These are phyloP conservation scores for Myzus persicae DNA, from an alignment of 1,140 invertebrate species.

Conservation along the genomic window DNA sequence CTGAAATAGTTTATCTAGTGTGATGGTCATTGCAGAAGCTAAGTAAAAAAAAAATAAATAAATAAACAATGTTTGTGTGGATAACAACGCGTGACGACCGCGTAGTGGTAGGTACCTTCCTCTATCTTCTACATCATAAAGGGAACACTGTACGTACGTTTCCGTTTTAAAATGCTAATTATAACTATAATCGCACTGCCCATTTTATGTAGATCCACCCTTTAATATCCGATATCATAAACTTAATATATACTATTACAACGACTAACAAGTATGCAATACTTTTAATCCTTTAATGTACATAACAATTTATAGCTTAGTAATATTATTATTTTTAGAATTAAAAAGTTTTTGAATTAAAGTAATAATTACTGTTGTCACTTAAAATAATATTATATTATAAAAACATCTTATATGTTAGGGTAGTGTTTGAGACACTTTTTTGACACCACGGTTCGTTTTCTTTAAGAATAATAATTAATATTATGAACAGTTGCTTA, in stretches of 20 bases:
- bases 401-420: not conserved
- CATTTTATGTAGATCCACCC: not conserved
- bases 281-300: not conserved
- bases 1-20: not conserved
- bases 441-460: not conserved
- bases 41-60: not conserved
- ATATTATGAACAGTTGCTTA: not conserved
- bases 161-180: conserved; percentile 7
- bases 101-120: not conserved
- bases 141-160: not conserved
- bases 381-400: not conserved
- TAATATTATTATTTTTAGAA: not conserved
- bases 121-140: not conserved
- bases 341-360: not conserved
- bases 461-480: not conserved
- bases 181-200: not conserved
- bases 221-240: not conserved
- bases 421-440: not conserved
- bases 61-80: not conserved
- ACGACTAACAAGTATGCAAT: not conserved
- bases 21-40: not conserved
- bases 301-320: not conserved
- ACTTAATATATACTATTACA: not conserved
- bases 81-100: not conserved
- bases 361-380: not conserved